Evolutionary conservation across 2,888 invertebrate species (phyloP), one percentile per base, ranked within the genome.

Genomic region (Tethea ocularis): DNA sequence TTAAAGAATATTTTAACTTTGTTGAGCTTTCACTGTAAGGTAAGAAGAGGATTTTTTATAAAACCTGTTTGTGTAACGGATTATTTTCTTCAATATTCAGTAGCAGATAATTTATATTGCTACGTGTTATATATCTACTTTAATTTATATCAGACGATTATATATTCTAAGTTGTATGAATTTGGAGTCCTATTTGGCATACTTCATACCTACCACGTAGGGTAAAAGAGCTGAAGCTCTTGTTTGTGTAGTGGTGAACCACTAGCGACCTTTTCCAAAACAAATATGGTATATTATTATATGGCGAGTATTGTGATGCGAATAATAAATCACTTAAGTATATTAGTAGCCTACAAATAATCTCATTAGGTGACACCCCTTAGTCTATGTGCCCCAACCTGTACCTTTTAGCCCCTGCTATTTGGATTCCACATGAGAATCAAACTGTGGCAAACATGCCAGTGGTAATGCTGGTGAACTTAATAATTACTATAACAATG

Each of bases 401-500:
- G 10, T 46, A 46, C 46, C 46, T 20, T 46, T 46, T 46, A 20
- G 46, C 46, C 46, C 46, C 20, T 20, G 46, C 46, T n/a, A 54
- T 54, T 54, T 36, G 10, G 52, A 41, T 55, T 20, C 57, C 72
- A 57, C 67, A 8, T 17, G 73, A 62, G 67, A 63, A 55, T 63
- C 52, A 55, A 60, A 63, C 59, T 60, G 57, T 61, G 62, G 64
- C 56, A 56, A 51, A 64, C 60, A 67, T 59, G 61, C n/a, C n/a
- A n/a, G n/a, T 33, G 33, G 33, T 33, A 6, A n/a, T n/a, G 38
- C 62, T 57, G 51, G 61, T 62, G 63, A 77, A 81, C 79, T 83
- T 80, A 77, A 82, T 82, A 82, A 83, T 81, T 82, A 84, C 72
- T 69, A 65, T 72, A 74, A 80, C 74, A 69, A 68, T 70, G 59